Evolutionary conservation across 35 echinoderm and acorn worm species (phyloP), one percentile per base, ranked within the genome.

Genomic region (Acanthaster planci): DNA sequence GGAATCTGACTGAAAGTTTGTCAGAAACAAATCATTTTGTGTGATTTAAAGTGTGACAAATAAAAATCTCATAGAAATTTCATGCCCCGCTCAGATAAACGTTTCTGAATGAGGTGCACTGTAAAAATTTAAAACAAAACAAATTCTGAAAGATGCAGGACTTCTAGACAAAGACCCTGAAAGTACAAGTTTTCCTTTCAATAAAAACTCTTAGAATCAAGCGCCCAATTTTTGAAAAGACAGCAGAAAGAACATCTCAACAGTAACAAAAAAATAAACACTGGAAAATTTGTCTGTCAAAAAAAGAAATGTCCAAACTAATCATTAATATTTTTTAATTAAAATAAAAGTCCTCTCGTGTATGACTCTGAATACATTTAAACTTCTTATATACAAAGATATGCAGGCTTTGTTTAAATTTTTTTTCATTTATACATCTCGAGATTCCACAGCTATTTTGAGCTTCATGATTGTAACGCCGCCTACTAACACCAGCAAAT

Each of bases 311-410:
- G 42, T 47, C 42, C 42, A 72, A 30, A 72, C 22, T 14, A 9
- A n/a, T n/a, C n/a, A n/a, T n/a, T 72, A 10, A 26, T 14, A 14
- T 31, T 72, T 72, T 72, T 72, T 10, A 72, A 72, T 72, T 26
- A 72, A 72, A 72, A 72, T 72, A 72, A 72, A 72, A 34, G 34
- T 47, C 42, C 42, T 72, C 64, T 72, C 2, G 34, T 72, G 21
- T 36, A 72, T n/a, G 26, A 72, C 64, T 72, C 64, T 72, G 64
- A 72, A 72, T 72, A 72, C 64, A 72, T 72, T 29, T 59, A 59
- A 59, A 34, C 23, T 26, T 72, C 64, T 72, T 72, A 31, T 72
- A 34, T 72, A 72, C 64, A 72, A 34, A 72, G n/a, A n/a, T n/a
- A n/a, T n/a, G n/a, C n/a, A 72, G 34, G 23, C 26, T 26, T 27